Base-by-base conservation (phyloP, 2,797 vertebrate genomes). In the Pogoniulus pusillus region DNA sequence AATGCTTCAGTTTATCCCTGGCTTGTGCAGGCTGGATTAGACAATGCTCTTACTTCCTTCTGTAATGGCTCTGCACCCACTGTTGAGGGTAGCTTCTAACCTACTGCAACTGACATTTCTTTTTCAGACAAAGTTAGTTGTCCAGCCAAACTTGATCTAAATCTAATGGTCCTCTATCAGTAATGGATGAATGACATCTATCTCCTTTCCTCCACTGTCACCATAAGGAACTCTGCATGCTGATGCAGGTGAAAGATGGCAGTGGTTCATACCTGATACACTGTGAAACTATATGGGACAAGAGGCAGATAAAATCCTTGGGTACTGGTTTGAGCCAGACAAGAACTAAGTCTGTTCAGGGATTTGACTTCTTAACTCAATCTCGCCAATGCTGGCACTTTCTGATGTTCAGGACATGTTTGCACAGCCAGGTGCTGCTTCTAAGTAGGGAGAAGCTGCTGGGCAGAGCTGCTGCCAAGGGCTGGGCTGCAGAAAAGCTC, bases 171-270 rank as follows among this genome's bases (percentile, higher is more conserved):
- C 17, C 34, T 10, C 7, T 5, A 39, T 60, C 30, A 60, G 49
- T 30, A 9, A 0, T 2, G 24, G 24, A 7, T 58, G 54, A 9
- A 6, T 10, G 22, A 32, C 57, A 13, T 72, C 14, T 12, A 2
- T 16, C 22, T n/a, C 49, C n/a, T n/a, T n/a, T n/a, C 49, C 57
- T 75, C 81, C 79, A 37, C 39, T 73, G 51, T 29, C 12, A 8
- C 43, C 4, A 0, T 22, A 39, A 22, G 49, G 20, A 49, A 2
- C 16, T 65, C 20, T 0, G 0, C 12, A 5, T n/a, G 8, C 5
- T 7, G 20, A 13, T 68, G 45, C 2, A 29, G 35, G 7, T 15
- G 29, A 7, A 54, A 80, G 17, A 16, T 30, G 39, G 10, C 30
- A n/a, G 35, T 47, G 65, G 19, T 41, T 58, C 10, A 11, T 4